These are phyloP conservation scores for Syngnathus scovelli DNA, from an alignment of 2,113 vertebrate species.

Conservation along the genomic window DNA sequence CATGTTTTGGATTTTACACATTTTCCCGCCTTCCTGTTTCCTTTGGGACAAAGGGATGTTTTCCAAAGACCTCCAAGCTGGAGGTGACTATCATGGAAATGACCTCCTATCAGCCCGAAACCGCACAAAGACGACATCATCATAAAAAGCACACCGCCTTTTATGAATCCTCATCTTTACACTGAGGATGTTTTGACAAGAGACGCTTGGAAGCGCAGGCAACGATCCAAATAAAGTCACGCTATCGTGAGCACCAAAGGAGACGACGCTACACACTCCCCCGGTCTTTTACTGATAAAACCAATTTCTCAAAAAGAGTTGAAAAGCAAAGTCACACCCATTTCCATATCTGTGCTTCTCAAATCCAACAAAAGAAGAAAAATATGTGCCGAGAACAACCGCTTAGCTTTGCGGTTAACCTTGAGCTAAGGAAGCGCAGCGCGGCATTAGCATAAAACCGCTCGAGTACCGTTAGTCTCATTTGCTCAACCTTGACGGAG, in stretches of 20 bases:
- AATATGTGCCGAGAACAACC: slow-evolving; percentile 33
- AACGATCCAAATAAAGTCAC: slow-evolving; percentile 47
- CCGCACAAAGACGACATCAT: slow-evolving; percentile 20
- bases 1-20: slow-evolving; percentile 22
- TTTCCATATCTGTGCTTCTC: slow-evolving; percentile 14
- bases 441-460: neutral
- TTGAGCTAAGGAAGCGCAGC: slow-evolving; percentile 28
- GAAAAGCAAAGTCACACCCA: neutral
- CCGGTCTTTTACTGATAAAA: slow-evolving; percentile 23
- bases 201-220: slow-evolving; percentile 7
- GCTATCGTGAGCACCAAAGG: slow-evolving; percentile 33
- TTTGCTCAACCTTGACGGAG: slow-evolving; percentile 49
- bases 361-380: slow-evolving; percentile 25
- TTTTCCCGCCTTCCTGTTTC: slow-evolving; percentile 38
- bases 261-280: slow-evolving; percentile 9
- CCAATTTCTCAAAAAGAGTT: slow-evolving; percentile 19
- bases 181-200: slow-evolving; percentile 35
- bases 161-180: slow-evolving; percentile 33
- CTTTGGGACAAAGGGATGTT: slow-evolving; percentile 25
- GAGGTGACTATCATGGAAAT: slow-evolving; percentile 41
- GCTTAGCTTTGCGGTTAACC: slow-evolving; percentile 30
- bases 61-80: slow-evolving; percentile 27
- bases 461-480: neutral
- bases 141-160: slow-evolving; percentile 12
- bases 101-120: slow-evolving; percentile 33